Conservation (phyloP, 2,113 vertebrate species). For the Solea solea region DNA sequence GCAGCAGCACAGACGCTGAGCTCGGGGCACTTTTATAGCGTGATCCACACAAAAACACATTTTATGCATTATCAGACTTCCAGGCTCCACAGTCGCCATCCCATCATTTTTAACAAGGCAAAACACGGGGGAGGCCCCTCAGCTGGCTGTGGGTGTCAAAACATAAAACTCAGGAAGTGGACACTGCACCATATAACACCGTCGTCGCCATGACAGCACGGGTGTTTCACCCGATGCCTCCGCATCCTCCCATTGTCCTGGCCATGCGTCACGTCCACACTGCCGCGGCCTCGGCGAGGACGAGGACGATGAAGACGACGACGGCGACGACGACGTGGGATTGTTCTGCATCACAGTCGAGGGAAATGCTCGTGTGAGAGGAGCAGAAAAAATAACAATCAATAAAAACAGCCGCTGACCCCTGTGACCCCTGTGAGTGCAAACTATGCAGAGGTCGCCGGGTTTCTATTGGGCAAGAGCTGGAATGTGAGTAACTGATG, state of each 20-base stretch:
- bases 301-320: constrained; percentile 61
- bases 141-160: constrained; percentile 53
- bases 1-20: constrained; percentile 19
- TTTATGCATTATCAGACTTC: constrained; percentile 38
- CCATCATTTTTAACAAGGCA: constrained; percentile 40
- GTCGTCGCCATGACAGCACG: constrained; percentile 27
- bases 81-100: background rate
- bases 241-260: constrained; percentile 99
- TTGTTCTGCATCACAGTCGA: constrained; percentile 89
- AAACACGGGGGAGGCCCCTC: constrained; percentile 23
- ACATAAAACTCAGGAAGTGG: constrained; percentile 61
- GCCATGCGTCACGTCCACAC: constrained; percentile 90
- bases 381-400: constrained; percentile 61
- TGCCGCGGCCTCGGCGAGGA: constrained; percentile 73
- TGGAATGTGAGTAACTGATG: constrained; percentile 84
- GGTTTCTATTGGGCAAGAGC: constrained; percentile 81
- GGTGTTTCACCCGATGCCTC: constrained; percentile 87
- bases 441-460: constrained; percentile 95
- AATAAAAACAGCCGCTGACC: constrained; percentile 51
- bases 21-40: constrained; percentile 41
- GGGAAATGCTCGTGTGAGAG: constrained; percentile 95
- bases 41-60: constrained; percentile 48
- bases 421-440: constrained; percentile 90
- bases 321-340: constrained; percentile 84
- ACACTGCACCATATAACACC: constrained; percentile 33